Conservation (phyloP, 2,888 invertebrate genomes). For the Aleiodes leptofemur region DNA sequence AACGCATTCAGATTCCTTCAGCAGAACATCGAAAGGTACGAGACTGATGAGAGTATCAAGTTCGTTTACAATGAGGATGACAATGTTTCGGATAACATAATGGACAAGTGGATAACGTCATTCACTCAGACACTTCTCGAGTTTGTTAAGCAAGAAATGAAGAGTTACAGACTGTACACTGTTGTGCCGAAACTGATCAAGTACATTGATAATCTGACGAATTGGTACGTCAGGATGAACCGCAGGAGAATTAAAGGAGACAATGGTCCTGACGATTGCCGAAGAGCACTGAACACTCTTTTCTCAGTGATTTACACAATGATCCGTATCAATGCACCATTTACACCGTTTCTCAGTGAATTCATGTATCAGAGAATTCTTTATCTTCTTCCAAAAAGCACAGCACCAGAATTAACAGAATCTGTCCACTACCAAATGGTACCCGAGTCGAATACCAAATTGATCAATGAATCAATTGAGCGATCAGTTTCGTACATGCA, state of each 20-base stretch:
- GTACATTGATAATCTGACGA: conserved; percentile 98
- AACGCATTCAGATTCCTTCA: conserved; percentile 94
- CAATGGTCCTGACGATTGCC: conserved; percentile 86
- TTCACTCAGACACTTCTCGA: conserved; percentile 94
- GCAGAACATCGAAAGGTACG: conserved; percentile 92
- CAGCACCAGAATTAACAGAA: conserved; percentile 72
- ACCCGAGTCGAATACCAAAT: conserved; percentile 82
- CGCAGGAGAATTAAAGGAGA: conserved; percentile 96
- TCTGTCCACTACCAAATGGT: conserved; percentile 96
- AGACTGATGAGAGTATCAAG: conserved; percentile 79
- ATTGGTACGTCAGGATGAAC: conserved; percentile 99
- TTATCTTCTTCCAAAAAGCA: conserved; percentile 78
- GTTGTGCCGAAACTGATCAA: conserved; percentile 95
- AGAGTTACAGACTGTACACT: conserved; percentile 94
- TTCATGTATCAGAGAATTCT: conserved; percentile 94
- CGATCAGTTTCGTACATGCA: conserved; percentile 95
- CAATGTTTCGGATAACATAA: conserved; percentile 81
- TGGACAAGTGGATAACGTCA: conserved; percentile 98
- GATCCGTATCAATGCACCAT: conserved; percentile 96
- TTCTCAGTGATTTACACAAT: conserved; percentile 92
- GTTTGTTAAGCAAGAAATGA: conserved; percentile 95
- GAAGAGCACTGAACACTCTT: conserved; percentile 89
- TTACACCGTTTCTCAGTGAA: conserved; percentile 97
- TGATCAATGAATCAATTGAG: conserved; percentile 92
- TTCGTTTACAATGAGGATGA: conserved; percentile 72